phyloP scores from a whole-genome alignment of 1,140 invertebrate genomes.

The Neocloeon triangulifer region DNA sequence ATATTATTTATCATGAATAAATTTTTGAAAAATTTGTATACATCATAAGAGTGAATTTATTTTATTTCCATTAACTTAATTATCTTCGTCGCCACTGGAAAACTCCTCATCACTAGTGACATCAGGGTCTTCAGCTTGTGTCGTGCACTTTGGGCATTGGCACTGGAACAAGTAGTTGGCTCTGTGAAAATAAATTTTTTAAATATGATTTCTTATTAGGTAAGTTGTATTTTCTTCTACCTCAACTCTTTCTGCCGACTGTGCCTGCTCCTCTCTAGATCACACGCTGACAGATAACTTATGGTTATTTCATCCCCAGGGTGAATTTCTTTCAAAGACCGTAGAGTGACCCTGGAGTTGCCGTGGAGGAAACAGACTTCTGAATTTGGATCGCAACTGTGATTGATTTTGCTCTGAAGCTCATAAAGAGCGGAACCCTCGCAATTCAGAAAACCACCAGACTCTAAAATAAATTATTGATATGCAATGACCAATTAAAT shows the following conservation, averaged over 20 bases:
- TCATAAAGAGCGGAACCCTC: conserved; percentile 80
- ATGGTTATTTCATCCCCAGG: conserved; percentile 76
- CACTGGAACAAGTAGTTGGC: conserved; percentile 78
- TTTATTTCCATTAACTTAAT: conserved; percentile 13
- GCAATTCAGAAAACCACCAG: conserved; percentile 73
- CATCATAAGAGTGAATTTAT: not conserved
- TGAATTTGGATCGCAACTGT: conserved; percentile 81
- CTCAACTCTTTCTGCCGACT: conserved; percentile 51
- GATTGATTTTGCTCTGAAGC: conserved; percentile 71
- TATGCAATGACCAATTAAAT: too few species aligned
- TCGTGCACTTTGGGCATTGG: conserved; percentile 52
- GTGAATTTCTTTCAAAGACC: conserved; percentile 48
- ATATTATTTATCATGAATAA: not conserved
- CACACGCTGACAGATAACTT: conserved; percentile 76
- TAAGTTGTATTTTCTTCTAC: conserved; percentile 16
- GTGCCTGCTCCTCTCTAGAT: conserved; percentile 53
- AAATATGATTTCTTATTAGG: too few species aligned
- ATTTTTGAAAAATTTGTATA: too few species aligned
- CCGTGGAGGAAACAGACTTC: conserved; percentile 64
- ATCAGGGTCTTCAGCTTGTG: conserved; percentile 51
- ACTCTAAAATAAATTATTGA: too few species aligned
- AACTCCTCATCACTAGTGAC: conserved; percentile 53
- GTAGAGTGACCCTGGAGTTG: conserved; percentile 53
- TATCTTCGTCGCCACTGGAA: conserved; percentile 34
- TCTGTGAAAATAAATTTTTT: conserved; percentile 19